Conservation (phyloP, 1,140 invertebrate species). For the Tachypleus tridentatus region DNA sequence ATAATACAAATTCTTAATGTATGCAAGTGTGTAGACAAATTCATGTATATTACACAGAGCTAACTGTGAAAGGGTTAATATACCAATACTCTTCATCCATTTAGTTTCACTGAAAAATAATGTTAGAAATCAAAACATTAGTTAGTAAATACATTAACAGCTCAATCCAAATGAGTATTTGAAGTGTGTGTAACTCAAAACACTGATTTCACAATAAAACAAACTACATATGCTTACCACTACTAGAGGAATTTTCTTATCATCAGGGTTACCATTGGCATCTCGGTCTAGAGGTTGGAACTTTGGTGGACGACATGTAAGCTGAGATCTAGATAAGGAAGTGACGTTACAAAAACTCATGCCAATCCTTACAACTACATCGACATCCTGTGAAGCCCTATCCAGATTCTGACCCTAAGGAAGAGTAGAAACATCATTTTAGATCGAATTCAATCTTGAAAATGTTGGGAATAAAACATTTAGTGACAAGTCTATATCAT, state of each 20-base stretch:
- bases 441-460: background rate
- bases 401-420: constrained; percentile 68
- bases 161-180: too few species aligned
- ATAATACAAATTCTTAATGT: too few species aligned
- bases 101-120: background rate
- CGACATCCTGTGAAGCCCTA: constrained; percentile 72
- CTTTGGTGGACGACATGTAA: constrained; percentile 77
- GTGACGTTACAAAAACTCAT: constrained; percentile 84
- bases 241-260: constrained; percentile 23
- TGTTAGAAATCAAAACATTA: too few species aligned
- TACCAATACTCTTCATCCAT: background rate
- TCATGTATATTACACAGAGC: too few species aligned
- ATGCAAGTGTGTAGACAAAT: too few species aligned
- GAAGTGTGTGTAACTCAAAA: too few species aligned
- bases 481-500: too few species aligned
- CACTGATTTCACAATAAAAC: too few species aligned
- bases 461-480: too few species aligned
- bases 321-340: constrained; percentile 69
- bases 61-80: background rate
- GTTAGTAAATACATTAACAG: too few species aligned
- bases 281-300: constrained; percentile 52
- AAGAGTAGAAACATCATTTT: background rate
- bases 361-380: constrained; percentile 83
- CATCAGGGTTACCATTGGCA: constrained; percentile 39
- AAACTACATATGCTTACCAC: constrained; percentile 12